Conservation (phyloP, 1,140 invertebrate species). For the Heliconius hermathena region DNA sequence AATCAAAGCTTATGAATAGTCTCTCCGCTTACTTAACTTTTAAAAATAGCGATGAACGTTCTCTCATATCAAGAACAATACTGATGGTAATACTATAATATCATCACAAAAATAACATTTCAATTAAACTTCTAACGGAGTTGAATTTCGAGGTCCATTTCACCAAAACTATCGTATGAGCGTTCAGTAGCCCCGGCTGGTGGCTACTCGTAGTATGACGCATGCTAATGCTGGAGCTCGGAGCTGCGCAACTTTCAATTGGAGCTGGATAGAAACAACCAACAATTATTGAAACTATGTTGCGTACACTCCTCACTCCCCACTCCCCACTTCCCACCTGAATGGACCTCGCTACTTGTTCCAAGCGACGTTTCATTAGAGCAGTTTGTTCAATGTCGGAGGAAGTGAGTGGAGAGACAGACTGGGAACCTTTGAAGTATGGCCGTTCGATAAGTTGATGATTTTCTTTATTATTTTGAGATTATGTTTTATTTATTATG, state of each 20-base stretch:
- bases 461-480: too few species aligned
- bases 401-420: neutral
- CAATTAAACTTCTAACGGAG: neutral
- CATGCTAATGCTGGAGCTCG: conserved; percentile 18
- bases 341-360: neutral
- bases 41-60: neutral
- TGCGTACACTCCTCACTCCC: neutral
- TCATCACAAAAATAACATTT: neutral
- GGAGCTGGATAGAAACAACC: conserved; percentile 20
- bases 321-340: neutral
- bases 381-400: neutral
- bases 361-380: neutral
- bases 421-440: neutral
- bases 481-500: neutral
- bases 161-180: neutral
- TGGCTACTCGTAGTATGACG: neutral
- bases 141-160: neutral
- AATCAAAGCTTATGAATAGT: too few species aligned
- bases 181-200: neutral
- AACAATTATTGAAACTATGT: conserved; percentile 10
- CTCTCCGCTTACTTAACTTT: neutral
- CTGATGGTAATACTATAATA: neutral
- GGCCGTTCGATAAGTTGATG: neutral
- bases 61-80: too few species aligned
- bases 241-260: conserved; percentile 17